Base-by-base conservation (phyloP, 2,888 invertebrate species). In the Catocala fraxini region DNA sequence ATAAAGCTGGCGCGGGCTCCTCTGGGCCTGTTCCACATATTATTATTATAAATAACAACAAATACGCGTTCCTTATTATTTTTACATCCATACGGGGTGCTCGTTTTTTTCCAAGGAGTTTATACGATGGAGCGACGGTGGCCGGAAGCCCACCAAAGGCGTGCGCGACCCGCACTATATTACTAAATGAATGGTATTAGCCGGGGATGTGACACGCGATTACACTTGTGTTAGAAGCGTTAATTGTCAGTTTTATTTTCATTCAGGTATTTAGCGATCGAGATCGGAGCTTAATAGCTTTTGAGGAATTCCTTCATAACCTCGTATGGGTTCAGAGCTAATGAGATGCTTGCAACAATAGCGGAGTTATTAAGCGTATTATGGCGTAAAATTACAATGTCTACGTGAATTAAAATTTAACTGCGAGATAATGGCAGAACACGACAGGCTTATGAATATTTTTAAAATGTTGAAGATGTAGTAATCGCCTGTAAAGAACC, bases 1-100 rank as follows among this genome's bases (percentile, higher is more conserved):
- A 93, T 93, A 94, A 92, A 87, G 90, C 88, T 87, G 88, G 88
- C 82, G 82, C 83, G 82, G 87, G 78, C 82, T 82, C 79, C 75
- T 75, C 65, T 77, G 80, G 79, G 81, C 82, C 81, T 83, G 86
- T 83, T 88, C 85, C 87, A 89, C 87, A 85, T 90, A 87, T 87
- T 85, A 86, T 88, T 89, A 89, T 88, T 89, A 88, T 89, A 87
- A 88, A 89, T 86, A 89, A 89, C 86, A 89, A 88, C 85, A 90
- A 89, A 89, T 88, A 86, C 86, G 80, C 80, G 81, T 84, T 83
- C 74, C 82, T 84, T 88, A 86, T 87, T 87, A 85, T 85, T 86
- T 88, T 83, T 83, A 84, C 79, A 83, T 86, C 78, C 77, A 77
- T 82, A 74, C 67, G 70, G 76, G 75, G 67, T 62, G 75, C 73